Conservation (phyloP, 2,797 vertebrate species). For the Spinus pinus region DNA sequence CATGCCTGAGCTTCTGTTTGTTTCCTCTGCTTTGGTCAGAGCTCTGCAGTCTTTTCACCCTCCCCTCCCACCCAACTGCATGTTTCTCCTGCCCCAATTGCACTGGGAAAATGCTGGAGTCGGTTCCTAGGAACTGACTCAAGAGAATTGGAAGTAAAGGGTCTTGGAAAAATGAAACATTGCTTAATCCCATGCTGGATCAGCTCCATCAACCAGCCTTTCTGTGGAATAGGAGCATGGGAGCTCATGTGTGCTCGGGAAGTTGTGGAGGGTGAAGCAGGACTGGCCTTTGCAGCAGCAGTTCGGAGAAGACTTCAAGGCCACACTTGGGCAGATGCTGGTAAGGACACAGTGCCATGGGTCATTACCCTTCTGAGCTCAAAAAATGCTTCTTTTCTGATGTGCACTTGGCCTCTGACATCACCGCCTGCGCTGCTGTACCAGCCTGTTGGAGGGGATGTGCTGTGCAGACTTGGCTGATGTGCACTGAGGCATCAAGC, state of each 20-base stretch:
- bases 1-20: not conserved
- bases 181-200: not conserved
- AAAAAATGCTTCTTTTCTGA: not conserved
- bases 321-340: not conserved
- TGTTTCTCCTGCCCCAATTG: not conserved
- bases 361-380: not conserved
- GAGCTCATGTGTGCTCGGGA: not conserved
- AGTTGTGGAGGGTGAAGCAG: not conserved
- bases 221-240: not conserved
- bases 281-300: not conserved
- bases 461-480: rapidly evolving
- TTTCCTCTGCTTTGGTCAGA: not conserved
- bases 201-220: not conserved
- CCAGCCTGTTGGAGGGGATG: not conserved
- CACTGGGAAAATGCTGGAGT: not conserved
- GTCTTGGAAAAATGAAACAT: not conserved
- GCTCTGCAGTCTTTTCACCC: not conserved
- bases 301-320: not conserved
- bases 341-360: not conserved
- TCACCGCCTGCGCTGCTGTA: rapidly evolving
- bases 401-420: not conserved
- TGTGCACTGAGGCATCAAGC: rapidly evolving
- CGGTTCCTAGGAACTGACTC: not conserved
- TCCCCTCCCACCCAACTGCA: not conserved
- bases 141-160: not conserved